Percentiles rank a stretch among this genome's conserved stretches.
Evolutionary conservation across 2,113 vertebrate genomes (phyloP).

Genomic region (Saccopteryx leptura): DNA sequence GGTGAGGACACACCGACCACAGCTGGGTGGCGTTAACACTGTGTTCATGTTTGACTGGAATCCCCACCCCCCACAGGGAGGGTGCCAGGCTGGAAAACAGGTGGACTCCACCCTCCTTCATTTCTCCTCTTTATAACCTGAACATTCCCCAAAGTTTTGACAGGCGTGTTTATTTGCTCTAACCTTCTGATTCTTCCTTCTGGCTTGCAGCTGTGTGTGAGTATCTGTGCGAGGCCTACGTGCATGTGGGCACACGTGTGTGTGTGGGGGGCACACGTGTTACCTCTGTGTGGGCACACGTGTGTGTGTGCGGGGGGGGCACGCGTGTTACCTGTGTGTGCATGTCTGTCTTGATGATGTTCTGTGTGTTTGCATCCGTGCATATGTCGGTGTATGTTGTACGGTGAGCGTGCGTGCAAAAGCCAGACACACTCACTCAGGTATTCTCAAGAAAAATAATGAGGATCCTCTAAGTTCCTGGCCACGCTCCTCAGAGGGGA

Average conservation of each 20-base stretch:
- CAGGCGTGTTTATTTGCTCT: background rate
- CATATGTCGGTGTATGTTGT: background rate
- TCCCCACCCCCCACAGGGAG: background rate
- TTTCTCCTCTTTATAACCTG: background rate
- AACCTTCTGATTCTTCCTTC: background rate
- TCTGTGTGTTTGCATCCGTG: background rate
- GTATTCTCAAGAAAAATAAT: too few relatives aligned
- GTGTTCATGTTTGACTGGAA: background rate
- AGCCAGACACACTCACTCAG: too few relatives aligned
- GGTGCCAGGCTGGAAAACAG: background rate
- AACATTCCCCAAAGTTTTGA: background rate
- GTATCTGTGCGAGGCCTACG: too few relatives aligned
- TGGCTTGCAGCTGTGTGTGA: background rate
- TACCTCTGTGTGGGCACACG: background rate
- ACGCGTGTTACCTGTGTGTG: background rate
- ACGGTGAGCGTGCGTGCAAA: background rate
- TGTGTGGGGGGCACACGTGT: background rate
- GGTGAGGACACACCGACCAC: background rate
- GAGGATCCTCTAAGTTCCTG: too few relatives aligned
- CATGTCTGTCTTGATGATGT: background rate
- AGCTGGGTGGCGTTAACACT: background rate
- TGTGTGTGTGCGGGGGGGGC: background rate
- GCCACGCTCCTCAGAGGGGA: too few relatives aligned
- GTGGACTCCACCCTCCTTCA: background rate
- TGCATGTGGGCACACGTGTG: too few relatives aligned